Conservation (phyloP, 2,113 vertebrate genomes). For the Tiliqua scincoides region DNA sequence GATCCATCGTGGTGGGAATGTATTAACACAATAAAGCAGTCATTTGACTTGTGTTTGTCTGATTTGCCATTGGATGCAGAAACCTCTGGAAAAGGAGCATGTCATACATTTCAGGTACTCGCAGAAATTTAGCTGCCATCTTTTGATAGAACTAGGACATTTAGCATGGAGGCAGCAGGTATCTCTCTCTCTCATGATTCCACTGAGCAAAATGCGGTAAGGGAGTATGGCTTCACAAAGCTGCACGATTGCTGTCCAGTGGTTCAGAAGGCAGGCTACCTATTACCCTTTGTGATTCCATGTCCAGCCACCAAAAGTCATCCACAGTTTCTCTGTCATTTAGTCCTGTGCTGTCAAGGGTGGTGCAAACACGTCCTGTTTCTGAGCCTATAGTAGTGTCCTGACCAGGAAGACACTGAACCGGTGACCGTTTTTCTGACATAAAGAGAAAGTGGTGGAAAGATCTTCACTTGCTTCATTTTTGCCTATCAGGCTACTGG, state of each 20-base stretch:
- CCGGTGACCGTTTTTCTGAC: too few relatives aligned
- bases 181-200: background rate
- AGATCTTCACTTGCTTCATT: too few relatives aligned
- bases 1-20: background rate
- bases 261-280: too few relatives aligned
- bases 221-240: background rate
- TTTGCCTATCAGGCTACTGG: too few relatives aligned
- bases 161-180: background rate
- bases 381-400: too few relatives aligned
- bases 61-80: background rate
- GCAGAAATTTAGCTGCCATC: background rate
- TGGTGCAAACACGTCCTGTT: too few relatives aligned
- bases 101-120: background rate
- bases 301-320: background rate
- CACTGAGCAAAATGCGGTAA: background rate
- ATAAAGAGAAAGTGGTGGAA: too few relatives aligned
- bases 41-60: conserved; percentile 25
- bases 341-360: too few relatives aligned
- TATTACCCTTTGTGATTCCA: background rate
- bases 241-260: background rate
- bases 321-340: too few relatives aligned
- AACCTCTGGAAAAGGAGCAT: background rate
- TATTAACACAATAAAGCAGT: conserved; percentile 64
- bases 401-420: too few relatives aligned
- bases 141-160: background rate